Base-by-base conservation (phyloP, 2,113 vertebrate species). In the Chloebia gouldiae region DNA sequence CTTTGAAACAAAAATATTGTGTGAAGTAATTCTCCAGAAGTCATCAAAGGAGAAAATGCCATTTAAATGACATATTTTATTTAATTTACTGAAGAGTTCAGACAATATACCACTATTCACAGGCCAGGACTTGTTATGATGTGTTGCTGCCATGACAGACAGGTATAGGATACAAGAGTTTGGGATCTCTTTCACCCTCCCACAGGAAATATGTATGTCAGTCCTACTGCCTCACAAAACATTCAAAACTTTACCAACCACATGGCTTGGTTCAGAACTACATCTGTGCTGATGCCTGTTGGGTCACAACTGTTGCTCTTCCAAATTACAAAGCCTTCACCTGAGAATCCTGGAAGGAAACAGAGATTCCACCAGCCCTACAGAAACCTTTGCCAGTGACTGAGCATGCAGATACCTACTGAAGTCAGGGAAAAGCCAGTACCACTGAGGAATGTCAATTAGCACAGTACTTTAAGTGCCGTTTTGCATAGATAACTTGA, bases 1-100 rank as follows among this genome's bases (percentile, higher is more conserved):
- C 21, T 81, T 60, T 18, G 31, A 50, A 73, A 86, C 23, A 53
- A 91, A 86, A 83, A 45, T 25, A 13, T 57, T 45, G 8, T 14
- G 16, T 59, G 51, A 89, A 93, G 18, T 69, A 65, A 7, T 31
- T 64, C n/a, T 68, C 49, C 44, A 94, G 40, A 94, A 59, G 12
- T 65, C 15, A 78, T 72, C 66, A 72, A 84, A 81, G 57, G 53
- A 91, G 39, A 73, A 72, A 54, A 66, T 28, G 64, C 30, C 72
- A 91, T 81, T 94, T 86, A 81, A 92, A 75, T 79, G 51, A 61
- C 31, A 68, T 84, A 56, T 39, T 84, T 90, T 90, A 91, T 90
- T 80, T 45, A 79, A 76, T 54, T n/a, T 86, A 88, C 40, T 27
- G 70, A 88, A 90, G 66, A 89, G 25, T 81, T 84, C 73, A 95